phyloP scores from a whole-genome alignment of 2,113 vertebrate genomes.

The Hippocampus barbouri region DNA sequence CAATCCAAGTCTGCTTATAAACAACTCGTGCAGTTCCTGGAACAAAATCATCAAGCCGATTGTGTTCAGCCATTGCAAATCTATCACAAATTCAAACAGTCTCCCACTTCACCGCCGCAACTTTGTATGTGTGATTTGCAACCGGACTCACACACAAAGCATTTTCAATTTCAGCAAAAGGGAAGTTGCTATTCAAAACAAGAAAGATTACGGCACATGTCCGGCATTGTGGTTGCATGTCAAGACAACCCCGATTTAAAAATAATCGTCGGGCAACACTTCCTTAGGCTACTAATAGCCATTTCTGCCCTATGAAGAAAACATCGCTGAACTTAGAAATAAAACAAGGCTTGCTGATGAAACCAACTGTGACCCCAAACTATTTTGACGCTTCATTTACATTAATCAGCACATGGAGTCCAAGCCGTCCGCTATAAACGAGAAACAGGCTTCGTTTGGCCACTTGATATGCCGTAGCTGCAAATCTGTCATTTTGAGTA shows the following conservation, averaged over 20 bases:
- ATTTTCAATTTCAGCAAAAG: background rate
- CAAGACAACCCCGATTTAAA: conserved; percentile 35
- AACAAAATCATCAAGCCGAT: background rate
- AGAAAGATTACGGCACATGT: conserved; percentile 6
- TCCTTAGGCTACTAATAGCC: conserved; percentile 64
- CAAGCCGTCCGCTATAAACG: background rate
- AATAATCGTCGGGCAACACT: conserved; percentile 50
- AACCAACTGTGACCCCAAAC: conserved; percentile 21
- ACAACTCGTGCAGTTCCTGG: conserved; percentile 5
- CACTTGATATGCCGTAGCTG: conserved; percentile 1
- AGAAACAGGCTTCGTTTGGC: conserved; percentile 5
- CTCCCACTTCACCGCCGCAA: background rate
- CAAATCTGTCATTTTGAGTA: conserved; percentile 26
- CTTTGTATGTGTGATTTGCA: background rate
- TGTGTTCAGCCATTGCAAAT: background rate
- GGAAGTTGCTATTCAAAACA: background rate
- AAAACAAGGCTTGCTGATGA: conserved; percentile 37
- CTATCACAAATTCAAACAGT: background rate
- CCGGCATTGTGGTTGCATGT: conserved; percentile 1
- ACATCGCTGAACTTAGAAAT: conserved; percentile 50
- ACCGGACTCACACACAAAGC: background rate
- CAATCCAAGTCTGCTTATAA: conserved; percentile 10
- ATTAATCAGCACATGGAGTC: conserved; percentile 2
- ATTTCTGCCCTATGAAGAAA: conserved; percentile 66
- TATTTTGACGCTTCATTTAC: background rate